A percentile compares a stretch with the other conserved stretches of the same genome.
phyloP scores from a whole-genome alignment of 2,113 vertebrate genomes.

The Bagarius yarrelli region DNA sequence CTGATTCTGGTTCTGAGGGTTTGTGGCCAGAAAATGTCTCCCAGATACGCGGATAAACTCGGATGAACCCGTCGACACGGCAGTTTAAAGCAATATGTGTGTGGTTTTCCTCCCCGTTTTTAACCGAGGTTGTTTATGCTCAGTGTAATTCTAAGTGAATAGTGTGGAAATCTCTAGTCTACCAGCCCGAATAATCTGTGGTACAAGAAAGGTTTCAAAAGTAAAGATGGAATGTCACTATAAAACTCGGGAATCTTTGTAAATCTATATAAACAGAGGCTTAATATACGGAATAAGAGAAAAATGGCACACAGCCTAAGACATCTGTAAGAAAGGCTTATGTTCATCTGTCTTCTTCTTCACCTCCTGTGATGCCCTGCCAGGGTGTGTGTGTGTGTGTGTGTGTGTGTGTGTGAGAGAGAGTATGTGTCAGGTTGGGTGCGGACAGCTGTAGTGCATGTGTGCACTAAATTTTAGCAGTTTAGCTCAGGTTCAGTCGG shows the following conservation, averaged over 20 bases:
- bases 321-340: neutral
- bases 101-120: neutral
- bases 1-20: slow-evolving; percentile 47
- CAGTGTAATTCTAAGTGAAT: slow-evolving; percentile 19
- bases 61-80: slow-evolving; percentile 44
- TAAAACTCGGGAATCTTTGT: neutral
- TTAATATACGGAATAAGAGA: neutral
- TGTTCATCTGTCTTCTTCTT: slow-evolving; percentile 3
- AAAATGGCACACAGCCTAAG: neutral
- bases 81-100: slow-evolving; percentile 15
- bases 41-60: slow-evolving; percentile 41
- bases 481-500: slow-evolving; percentile 25
- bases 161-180: neutral
- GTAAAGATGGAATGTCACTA: neutral
- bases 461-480: slow-evolving; percentile 21
- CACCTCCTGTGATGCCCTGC: slow-evolving; percentile 4
- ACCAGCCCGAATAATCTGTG: neutral
- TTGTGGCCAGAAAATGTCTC: slow-evolving; percentile 52
- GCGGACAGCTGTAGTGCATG: slow-evolving; percentile 10
- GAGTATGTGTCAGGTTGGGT: slow-evolving; percentile 7
- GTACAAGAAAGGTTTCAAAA: neutral
- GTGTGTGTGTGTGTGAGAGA: slow-evolving; percentile 8
- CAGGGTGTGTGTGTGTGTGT: neutral
- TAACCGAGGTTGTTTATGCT: slow-evolving; percentile 6
- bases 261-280: neutral